Conservation (phyloP, 1,140 invertebrate genomes). For the Eriocheir sinensis region DNA sequence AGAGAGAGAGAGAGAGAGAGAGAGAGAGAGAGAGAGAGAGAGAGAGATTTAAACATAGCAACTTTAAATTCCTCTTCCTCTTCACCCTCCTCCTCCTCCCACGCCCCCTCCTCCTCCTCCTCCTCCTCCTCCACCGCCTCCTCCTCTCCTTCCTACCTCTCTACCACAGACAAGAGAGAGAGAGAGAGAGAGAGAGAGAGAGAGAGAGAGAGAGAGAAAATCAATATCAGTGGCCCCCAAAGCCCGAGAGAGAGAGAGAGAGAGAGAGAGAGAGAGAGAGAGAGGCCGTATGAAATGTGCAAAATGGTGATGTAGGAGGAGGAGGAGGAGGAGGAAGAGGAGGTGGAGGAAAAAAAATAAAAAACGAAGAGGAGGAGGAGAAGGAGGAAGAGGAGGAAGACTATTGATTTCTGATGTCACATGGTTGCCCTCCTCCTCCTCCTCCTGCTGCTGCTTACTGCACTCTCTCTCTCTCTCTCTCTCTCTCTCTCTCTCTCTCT, state of each 20-base stretch:
- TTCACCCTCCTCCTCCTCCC: neutral
- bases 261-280: too few species aligned
- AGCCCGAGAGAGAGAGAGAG: too few species aligned
- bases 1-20: slow-evolving; percentile 39
- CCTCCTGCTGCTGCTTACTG: neutral
- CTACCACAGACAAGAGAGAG: neutral
- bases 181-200: slow-evolving; percentile 29
- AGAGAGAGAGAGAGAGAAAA: neutral
- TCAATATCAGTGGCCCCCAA: neutral
- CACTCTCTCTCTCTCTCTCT: neutral
- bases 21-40: slow-evolving; percentile 33
- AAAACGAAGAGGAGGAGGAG: neutral
- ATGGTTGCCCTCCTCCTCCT: neutral
- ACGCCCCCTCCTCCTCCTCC: neutral
- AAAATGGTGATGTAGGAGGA: neutral
- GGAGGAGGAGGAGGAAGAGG: too few species aligned
- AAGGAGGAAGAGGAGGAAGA: too few species aligned
- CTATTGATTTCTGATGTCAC: too few species aligned
- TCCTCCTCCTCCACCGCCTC: neutral
- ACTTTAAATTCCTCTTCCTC: neutral
- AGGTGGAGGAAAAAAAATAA: neutral
- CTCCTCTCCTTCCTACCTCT: too few species aligned
- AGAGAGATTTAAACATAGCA: neutral
- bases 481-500: neutral
- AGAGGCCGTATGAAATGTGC: too few species aligned